Evolutionary conservation across 2,113 vertebrate species (phyloP), one percentile per base, ranked within the genome.

Genomic region (Petrocephalus microphthalmus): DNA sequence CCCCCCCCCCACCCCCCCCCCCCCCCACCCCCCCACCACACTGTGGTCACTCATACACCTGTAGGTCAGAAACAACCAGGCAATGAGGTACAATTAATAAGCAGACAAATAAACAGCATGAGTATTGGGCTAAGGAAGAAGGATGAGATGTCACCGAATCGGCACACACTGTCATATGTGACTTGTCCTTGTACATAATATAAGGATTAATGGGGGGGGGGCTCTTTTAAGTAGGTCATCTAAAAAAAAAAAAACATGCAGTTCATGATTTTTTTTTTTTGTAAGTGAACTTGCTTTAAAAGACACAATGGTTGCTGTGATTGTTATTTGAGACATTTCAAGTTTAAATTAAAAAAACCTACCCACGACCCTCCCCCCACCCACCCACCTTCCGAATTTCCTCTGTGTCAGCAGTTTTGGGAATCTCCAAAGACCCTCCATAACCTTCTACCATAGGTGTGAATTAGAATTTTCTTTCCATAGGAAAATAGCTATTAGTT

Each of bases 341-440:
- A 81, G 74, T 42, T 20, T 81, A 42, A 19, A 64, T 22, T 25
- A 56, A 19, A 56, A 22, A 0, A 60, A n/a, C 57, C 57, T 25
- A 64, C 57, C 47, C 47, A 5, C 47, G 5, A 20, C 57, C 7
- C 56, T 60, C 7, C n/a, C 56, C 60, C 10, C n/a, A 11, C 2
- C 60, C 25, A 19, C 60, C 10, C n/a, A 11, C 2, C 60, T 10
- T n/a, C 10, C 4, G 47, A 67, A 20, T 45, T 20, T 56, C 71
- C 71, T 19, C 15, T 3, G 89, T n/a, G 92, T 94, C 93, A 93
- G 93, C 92, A 91, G 88, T 92, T 92, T 89, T 89, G 87, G 88
- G 89, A 86, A 82, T 56, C 11, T 13, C 71, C 49, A 19, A 37
- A 82, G 51, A 87, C 45, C 33, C 7, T 56, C 29, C 4, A 49